Evolutionary conservation across 2,888 invertebrate species (phyloP).

Genomic region (Mesorhabditis sp.): DNA sequence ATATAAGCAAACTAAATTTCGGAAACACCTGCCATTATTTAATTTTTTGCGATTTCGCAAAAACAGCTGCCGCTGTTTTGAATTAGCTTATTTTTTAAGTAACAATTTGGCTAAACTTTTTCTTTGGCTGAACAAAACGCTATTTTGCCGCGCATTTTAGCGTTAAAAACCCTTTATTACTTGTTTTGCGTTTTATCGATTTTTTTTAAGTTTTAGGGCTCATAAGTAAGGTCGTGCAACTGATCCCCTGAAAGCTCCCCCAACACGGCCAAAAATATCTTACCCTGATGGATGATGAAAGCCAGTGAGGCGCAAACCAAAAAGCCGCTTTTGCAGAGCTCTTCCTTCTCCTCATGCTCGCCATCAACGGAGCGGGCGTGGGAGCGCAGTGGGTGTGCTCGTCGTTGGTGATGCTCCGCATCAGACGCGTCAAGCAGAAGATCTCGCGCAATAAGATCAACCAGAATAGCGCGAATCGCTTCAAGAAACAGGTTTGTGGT

Average conservation of each 20-base stretch:
- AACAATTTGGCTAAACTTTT: no score
- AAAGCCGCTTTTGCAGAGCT: slow-evolving; percentile 21
- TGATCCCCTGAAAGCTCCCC: background rate
- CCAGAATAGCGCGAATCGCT: slow-evolving; percentile 53
- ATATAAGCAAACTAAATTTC: no score
- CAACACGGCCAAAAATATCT: background rate
- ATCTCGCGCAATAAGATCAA: slow-evolving; percentile 52
- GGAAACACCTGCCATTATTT: no score
- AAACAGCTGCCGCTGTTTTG: no score
- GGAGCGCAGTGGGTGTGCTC: slow-evolving; percentile 47
- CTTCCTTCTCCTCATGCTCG: slow-evolving; percentile 31
- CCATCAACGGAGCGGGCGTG: slow-evolving; percentile 34
- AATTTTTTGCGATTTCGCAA: no score
- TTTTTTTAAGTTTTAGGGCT: no score
- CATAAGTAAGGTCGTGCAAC: no score
- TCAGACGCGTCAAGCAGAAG: slow-evolving; percentile 50
- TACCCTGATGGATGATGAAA: background rate
- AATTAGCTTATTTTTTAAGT: no score
- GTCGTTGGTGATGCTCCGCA: slow-evolving; percentile 48
- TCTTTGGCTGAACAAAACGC: no score
- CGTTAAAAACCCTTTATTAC: no score
- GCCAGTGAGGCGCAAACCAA: background rate
- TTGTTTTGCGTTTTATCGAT: no score
- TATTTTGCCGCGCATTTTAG: no score
- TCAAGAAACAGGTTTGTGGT: slow-evolving; percentile 46